Base-by-base conservation (phyloP, 2,888 invertebrate species). In the Gymnoscelis rufifasciata region DNA sequence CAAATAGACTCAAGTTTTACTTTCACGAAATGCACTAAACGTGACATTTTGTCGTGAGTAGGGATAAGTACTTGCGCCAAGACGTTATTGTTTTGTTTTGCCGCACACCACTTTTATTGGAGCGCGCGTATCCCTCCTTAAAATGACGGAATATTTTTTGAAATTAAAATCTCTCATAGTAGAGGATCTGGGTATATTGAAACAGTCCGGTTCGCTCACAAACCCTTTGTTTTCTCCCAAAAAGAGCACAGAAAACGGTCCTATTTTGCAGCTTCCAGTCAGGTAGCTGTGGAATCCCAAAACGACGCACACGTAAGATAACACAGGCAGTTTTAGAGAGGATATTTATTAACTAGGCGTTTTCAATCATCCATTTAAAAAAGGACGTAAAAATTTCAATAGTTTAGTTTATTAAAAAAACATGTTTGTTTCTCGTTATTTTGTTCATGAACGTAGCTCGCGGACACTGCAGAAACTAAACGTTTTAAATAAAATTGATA, bases 161-260 rank as follows among this genome's bases (percentile, higher is more conserved):
- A 28, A 44, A 43, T 40, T 44, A 31, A 26, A 49, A 24, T 11
- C 12, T 19, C 31, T 38, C 41, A 12, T 53, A 30, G 59, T 58
- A 57, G 50, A 40, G 48, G 51, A 12, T 35, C 24, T 24, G 42
- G 44, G 51, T 50, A 38, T 47, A 58, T 54, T 57, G 52, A 38
- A 60, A 60, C 56, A 57, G 55, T 56, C 46, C 38, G 49, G 51
- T 58, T 59, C 43, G 51, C 47, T 52, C 59, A 54, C 57, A 63
- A 64, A 68, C 52, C 62, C 58, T 62, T 64, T 69, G 64, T 71
- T 72, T 69, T 66, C 52, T 42, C 14, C 42, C 45, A 62, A 68
- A 69, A 67, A 66, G 61, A 63, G 55, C 54, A 61, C 57, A 59
- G 53, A 58, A 60, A 60, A 52, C 56, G 59, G 48, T 55, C 43